These are phyloP conservation scores for Microctonus brassicae DNA, from an alignment of 2,888 invertebrate species.

Conservation along the genomic window DNA sequence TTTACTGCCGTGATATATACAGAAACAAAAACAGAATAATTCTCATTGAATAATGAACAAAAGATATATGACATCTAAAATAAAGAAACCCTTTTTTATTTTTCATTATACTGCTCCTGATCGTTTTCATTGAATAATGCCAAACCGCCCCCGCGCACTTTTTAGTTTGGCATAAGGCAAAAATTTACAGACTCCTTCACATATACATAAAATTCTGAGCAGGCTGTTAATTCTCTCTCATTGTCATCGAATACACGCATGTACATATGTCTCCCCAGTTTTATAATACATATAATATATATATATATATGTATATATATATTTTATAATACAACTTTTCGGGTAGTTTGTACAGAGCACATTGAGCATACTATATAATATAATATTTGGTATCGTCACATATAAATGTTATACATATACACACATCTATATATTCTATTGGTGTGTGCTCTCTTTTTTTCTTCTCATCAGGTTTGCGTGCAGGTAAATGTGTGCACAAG, in stretches of 20 bases:
- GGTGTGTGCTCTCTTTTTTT: conserved; percentile 20
- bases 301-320: too few species aligned
- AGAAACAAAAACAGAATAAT: background rate
- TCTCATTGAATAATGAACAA: conserved; percentile 2
- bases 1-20: background rate
- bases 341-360: conserved; percentile 50
- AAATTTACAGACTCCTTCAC: conserved; percentile 39
- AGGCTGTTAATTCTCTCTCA: conserved; percentile 52
- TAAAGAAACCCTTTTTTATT: conserved; percentile 37
- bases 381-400: background rate
- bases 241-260: conserved; percentile 56
- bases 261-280: conserved; percentile 44
- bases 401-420: background rate
- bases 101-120: conserved; percentile 33
- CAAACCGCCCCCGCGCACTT: conserved; percentile 59
- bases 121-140: conserved; percentile 58
- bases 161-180: conserved; percentile 68
- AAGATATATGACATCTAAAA: background rate
- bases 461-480: conserved; percentile 16
- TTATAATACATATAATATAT: too few species aligned
- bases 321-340: conserved; percentile 68
- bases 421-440: background rate
- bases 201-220: conserved; percentile 47
- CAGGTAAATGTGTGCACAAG: conserved; percentile 32
- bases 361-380: conserved; percentile 1